Conservation (phyloP, 2,113 vertebrate genomes). For the Oreotrochilus melanogaster region DNA sequence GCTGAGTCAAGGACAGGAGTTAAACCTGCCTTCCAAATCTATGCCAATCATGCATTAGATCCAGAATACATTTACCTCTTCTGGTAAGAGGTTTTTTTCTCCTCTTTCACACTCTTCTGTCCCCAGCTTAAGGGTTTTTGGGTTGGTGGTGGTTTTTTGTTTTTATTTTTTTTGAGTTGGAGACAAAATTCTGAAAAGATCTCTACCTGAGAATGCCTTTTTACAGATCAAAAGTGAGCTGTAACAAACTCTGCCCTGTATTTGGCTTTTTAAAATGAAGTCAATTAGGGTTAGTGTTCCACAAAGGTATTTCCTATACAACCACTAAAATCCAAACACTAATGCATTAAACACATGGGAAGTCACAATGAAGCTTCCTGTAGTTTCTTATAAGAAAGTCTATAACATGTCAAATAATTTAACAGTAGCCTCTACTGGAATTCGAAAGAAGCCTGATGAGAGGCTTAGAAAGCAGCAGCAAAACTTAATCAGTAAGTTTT, state of each 20-base stretch:
- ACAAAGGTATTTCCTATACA: slow-evolving; percentile 60
- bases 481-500: neutral
- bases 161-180: neutral
- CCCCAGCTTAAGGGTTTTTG: no score
- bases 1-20: neutral
- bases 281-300: neutral
- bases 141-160: no score
- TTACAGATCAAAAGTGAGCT: neutral
- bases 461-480: neutral
- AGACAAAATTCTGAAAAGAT: neutral
- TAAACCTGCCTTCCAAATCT: neutral
- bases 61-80: neutral
- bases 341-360: slow-evolving; percentile 36
- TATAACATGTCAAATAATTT: neutral
- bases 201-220: neutral
- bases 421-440: neutral
- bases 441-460: neutral
- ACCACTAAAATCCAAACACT: slow-evolving; percentile 22
- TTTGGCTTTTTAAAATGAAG: slow-evolving; percentile 24
- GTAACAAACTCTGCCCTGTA: neutral
- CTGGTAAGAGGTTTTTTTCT: neutral
- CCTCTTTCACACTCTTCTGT: neutral
- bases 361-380: slow-evolving; percentile 21
- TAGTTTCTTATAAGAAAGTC: slow-evolving; percentile 44
- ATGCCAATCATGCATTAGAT: neutral